Percentiles rank a stretch among this genome's conserved stretches.
Evolutionary conservation across 37 sponge, comb jelly and placozoan genomes (phyloP).

Genomic region (Eunapius fragilis): DNA sequence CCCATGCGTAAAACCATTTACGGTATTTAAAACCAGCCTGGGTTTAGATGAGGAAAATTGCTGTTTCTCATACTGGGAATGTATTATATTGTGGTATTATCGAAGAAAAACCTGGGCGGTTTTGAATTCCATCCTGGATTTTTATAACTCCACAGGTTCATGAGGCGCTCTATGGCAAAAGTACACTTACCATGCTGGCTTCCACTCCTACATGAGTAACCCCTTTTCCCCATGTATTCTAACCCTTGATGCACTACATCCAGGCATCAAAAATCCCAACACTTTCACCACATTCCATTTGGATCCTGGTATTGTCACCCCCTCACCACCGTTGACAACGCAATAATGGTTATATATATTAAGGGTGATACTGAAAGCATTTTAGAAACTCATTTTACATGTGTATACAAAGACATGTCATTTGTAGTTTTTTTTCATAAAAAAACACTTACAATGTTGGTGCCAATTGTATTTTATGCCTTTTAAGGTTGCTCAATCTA

Average conservation of each 20-base stretch:
- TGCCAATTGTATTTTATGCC: neutral
- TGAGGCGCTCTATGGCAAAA: neutral
- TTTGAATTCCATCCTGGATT: neutral
- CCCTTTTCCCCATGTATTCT: neutral
- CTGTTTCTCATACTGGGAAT: neutral
- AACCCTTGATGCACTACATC: neutral
- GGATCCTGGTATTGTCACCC: neutral
- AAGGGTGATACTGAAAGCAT: neutral
- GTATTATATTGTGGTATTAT: neutral
- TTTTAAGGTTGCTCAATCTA: neutral
- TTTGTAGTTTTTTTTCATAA: neutral
- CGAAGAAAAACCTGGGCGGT: neutral
- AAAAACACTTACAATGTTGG: neutral
- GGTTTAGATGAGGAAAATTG: neutral
- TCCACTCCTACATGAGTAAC: neutral
- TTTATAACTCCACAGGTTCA: neutral
- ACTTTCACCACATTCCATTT: neutral
- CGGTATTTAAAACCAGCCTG: neutral
- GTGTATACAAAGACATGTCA: neutral
- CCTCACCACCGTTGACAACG: neutral
- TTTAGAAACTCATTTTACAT: neutral
- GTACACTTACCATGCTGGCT: neutral
- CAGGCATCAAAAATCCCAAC: neutral
- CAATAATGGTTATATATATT: neutral
- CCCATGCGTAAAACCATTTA: neutral